Evolutionary conservation across 92 coral and sea anemone species (phyloP).

Genomic region (Phenganax subtilis): DNA sequence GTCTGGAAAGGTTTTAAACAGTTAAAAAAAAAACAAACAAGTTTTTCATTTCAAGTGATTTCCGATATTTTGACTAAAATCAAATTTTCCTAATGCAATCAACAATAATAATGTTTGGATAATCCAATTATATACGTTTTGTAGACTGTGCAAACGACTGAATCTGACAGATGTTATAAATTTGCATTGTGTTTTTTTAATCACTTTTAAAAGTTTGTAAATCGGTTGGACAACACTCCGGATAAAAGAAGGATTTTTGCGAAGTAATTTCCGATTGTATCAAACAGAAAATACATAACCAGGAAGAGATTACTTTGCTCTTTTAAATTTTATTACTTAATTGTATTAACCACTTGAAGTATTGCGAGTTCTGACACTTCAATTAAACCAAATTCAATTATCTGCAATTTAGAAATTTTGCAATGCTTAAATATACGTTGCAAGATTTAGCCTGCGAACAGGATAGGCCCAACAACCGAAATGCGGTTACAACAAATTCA

Average conservation of each 20-base stretch:
- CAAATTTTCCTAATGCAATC: neutral
- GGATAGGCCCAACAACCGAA: neutral
- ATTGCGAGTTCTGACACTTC: constrained; percentile 1
- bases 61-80: neutral
- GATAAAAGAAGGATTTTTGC: constrained; percentile 7
- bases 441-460: neutral
- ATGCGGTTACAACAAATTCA: no score
- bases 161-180: neutral
- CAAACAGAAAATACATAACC: neutral
- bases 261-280: constrained; percentile 8
- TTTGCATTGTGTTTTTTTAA: neutral
- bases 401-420: neutral
- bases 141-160: constrained; percentile 10
- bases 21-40: no score
- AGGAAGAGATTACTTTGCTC: constrained; percentile 24
- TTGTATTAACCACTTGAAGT: constrained; percentile 15
- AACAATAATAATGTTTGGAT: neutral
- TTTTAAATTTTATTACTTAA: constrained; percentile 21
- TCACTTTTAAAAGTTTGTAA: neutral
- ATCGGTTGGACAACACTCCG: neutral
- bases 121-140: neutral
- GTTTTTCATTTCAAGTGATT: neutral
- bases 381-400: constrained; percentile 10
- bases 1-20: no score
- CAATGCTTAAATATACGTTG: neutral